These are phyloP conservation scores for Polymixis lichenea DNA, from an alignment of 2,888 invertebrate genomes.

Conservation along the genomic window DNA sequence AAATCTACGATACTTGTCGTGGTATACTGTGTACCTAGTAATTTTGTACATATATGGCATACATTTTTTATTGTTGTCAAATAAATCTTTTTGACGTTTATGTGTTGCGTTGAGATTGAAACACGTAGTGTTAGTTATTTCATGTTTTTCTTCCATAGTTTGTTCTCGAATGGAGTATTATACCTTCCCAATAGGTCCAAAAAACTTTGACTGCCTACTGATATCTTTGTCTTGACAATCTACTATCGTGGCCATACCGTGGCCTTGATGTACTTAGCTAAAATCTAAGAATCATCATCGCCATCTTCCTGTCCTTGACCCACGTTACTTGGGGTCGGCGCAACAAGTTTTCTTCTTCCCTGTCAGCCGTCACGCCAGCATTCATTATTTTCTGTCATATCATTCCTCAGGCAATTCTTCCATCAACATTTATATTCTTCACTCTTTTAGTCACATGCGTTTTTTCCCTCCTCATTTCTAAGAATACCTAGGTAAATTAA, in stretches of 20 bases:
- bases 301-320: neutral
- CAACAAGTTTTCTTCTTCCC: neutral
- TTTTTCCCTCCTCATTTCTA: neutral
- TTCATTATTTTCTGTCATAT: neutral
- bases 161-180: neutral
- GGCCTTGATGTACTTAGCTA: neutral
- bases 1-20: slow-evolving; percentile 54
- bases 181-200: neutral
- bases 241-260: too few relatives aligned
- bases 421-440: neutral
- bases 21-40: slow-evolving; percentile 44
- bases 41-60: slow-evolving; percentile 35
- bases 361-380: neutral
- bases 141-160: neutral
- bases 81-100: slow-evolving; percentile 35
- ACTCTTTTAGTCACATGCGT: neutral
- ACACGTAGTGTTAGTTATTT: slow-evolving; percentile 5
- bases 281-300: neutral
- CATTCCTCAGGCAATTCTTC: neutral
- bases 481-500: slow-evolving; percentile 18
- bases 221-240: neutral
- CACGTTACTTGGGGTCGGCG: neutral
- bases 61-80: slow-evolving; percentile 43
- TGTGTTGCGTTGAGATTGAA: slow-evolving; percentile 12
- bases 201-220: neutral